Evolutionary conservation across 2,797 vertebrate genomes (phyloP).

Genomic region (Columba guinea): DNA sequence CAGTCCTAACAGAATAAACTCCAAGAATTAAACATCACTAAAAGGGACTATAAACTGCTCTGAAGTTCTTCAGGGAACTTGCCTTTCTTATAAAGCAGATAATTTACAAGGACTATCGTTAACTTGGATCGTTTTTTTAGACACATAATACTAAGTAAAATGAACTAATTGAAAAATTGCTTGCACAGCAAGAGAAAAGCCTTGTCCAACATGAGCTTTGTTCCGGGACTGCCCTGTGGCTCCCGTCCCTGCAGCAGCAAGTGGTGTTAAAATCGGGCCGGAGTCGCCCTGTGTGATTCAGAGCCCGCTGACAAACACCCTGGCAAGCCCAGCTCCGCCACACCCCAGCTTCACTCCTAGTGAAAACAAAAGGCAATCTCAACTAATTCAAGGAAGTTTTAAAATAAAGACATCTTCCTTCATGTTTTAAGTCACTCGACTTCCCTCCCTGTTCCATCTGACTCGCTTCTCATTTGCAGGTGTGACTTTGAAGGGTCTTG

Average conservation of each 20-base stretch:
- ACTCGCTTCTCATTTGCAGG: not conserved
- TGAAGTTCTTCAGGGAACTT: fast-evolving
- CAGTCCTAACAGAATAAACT: not conserved
- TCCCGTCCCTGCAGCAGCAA: not conserved
- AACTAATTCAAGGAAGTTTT: not conserved
- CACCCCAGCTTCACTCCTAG: not conserved
- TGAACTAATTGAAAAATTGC: not conserved
- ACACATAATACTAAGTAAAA: not conserved
- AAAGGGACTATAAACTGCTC: not conserved
- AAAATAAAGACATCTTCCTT: not conserved
- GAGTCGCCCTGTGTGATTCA: not conserved
- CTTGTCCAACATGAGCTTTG: not conserved
- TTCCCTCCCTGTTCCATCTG: not conserved
- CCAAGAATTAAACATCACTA: not conserved
- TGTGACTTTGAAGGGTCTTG: not conserved
- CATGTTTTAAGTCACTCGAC: not conserved
- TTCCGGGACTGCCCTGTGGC: not conserved
- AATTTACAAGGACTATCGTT: not conserved
- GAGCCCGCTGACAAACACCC: not conserved
- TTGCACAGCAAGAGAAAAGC: not conserved
- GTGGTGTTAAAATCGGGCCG: not conserved
- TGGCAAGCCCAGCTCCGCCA: not conserved
- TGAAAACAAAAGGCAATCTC: not conserved
- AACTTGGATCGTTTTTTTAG: not conserved
- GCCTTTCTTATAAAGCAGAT: fast-evolving